Percentiles rank a stretch among this genome's conserved stretches.
Conservation (phyloP, 2,113 vertebrate species). For the Sinocyclocheilus maitianheensis region DNA sequence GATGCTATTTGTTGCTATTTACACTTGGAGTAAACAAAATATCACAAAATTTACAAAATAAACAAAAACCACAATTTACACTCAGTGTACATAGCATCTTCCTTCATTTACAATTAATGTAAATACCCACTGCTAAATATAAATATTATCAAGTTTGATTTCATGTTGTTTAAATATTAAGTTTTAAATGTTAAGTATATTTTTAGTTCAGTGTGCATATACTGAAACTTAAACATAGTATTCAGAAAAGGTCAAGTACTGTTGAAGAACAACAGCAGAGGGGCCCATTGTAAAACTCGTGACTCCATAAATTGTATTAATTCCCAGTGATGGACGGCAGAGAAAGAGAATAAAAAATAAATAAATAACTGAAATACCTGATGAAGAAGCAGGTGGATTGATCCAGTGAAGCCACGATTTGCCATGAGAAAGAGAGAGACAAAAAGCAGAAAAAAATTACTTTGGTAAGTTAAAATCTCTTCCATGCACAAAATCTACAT, state of each 20-base stretch:
- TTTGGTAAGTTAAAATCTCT: neutral
- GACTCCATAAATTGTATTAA: slow-evolving; percentile 36
- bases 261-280: slow-evolving; percentile 26
- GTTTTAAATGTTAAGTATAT: neutral
- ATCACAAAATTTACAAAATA: too few relatives aligned
- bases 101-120: neutral
- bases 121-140: neutral
- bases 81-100: neutral
- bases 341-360: slow-evolving; percentile 24
- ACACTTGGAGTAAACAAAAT: slow-evolving; percentile 12
- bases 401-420: neutral
- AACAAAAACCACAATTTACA: neutral
- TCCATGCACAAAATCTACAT: neutral
- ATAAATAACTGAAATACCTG: slow-evolving; percentile 49
- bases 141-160: neutral
- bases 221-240: neutral
- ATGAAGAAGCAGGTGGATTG: slow-evolving; percentile 39
- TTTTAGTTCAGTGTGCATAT: neutral
- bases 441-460: neutral
- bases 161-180: neutral
- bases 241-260: neutral
- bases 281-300: slow-evolving; percentile 26
- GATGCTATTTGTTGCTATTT: slow-evolving; percentile 28
- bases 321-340: slow-evolving; percentile 48
- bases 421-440: neutral